Evolutionary conservation across 2,113 vertebrate genomes (phyloP), one percentile per base, ranked within the genome.

Genomic region (Coreoperca whiteheadi): DNA sequence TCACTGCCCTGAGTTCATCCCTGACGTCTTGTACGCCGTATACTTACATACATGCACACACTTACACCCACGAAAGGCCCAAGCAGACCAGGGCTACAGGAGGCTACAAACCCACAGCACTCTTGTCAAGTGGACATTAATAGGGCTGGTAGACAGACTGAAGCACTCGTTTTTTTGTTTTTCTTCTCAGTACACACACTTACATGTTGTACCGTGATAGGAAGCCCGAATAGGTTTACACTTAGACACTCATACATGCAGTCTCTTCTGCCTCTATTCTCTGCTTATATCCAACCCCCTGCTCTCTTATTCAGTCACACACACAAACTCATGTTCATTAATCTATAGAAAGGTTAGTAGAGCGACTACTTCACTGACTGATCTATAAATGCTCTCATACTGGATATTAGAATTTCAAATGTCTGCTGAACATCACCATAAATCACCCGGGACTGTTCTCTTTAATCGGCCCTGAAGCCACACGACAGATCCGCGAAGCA

Each of bases 1-100:
- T 96, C 95, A 76, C 95, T 97, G 93, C 97, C 97, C 94, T 97
- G 96, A 97, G 95, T n/a, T 78, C 15, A 28, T 12, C 71, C 15
- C 68, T 9, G 69, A 51, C 5, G 41, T 70, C 72, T 74, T 37
- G 8, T 68, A 41, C 53, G 54, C 56, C 41, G 8, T 34, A 79
- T 85, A 84, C 77, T 37, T 51, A 46, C 81, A 81, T 23, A 46
- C 83, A 88, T 14, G 11, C 67, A 81, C 77, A 87, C 71, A 32
- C 73, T 1, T 32, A 85, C n/a, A 84, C 81, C 67, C 18, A 56
- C 46, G 51, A 75, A 63, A 78, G 23, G 69, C 77, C 81, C 68
- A 25, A 41, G 71, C 61, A 72, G 86, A 93, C 78, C 81, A 70
- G 91, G 88, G 94, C 93, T 87, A 94, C 90, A 37, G 72, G 86